phyloP scores from a whole-genome alignment of 2,797 vertebrate genomes.

The Coregonus ussuriensis region DNA sequence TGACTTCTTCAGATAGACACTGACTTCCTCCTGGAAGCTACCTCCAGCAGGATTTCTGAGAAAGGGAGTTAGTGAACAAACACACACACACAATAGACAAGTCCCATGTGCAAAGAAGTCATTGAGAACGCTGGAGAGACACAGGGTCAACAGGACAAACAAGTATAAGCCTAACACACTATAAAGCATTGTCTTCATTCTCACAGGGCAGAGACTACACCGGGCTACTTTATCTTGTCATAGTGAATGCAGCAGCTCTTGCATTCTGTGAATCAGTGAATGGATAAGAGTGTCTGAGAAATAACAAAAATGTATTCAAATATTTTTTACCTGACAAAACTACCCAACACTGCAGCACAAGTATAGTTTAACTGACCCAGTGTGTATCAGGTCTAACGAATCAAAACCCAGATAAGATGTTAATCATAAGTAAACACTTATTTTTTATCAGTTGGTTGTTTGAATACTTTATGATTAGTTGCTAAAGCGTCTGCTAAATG shows the following conservation, averaged over 20 bases:
- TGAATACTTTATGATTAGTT: background rate
- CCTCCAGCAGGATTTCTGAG: conserved; percentile 61
- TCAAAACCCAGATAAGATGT: background rate
- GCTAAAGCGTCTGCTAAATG: background rate
- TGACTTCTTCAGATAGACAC: conserved; percentile 32
- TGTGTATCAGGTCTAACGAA: background rate
- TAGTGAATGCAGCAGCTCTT: background rate
- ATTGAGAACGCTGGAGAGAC: background rate
- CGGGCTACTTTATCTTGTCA: background rate
- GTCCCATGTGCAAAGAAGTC: background rate
- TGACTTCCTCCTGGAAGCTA: conserved; percentile 29
- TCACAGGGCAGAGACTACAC: background rate
- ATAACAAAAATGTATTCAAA: background rate
- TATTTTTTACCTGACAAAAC: background rate
- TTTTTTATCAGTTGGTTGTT: too few species aligned
- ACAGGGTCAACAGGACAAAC: background rate
- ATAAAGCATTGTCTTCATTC: background rate
- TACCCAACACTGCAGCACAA: background rate
- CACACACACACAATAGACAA: conserved; percentile 10
- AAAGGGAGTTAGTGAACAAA: conserved; percentile 50
- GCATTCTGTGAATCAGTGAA: background rate
- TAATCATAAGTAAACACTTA: background rate
- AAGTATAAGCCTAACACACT: background rate
- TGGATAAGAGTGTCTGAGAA: background rate
- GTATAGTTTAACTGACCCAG: background rate